Percentiles rank a stretch among this genome's conserved stretches.
phyloP scores from a whole-genome alignment of 1,140 invertebrate genomes.

The Cydia strobilella region DNA sequence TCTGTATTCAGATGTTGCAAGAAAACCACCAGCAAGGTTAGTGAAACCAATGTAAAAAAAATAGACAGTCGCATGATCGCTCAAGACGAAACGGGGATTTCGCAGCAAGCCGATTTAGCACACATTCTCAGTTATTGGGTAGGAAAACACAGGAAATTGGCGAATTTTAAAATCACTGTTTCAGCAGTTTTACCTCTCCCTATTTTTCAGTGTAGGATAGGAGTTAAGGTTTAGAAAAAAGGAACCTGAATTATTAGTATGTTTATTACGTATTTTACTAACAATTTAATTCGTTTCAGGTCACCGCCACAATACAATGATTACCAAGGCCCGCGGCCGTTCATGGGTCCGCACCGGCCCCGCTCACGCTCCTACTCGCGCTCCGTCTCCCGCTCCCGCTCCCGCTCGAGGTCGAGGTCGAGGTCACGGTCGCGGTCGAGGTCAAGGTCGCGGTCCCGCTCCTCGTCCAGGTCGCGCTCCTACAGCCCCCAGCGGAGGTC shows the following conservation, averaged over 20 bases:
- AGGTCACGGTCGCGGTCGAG: constrained; percentile 59
- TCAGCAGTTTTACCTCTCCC: too few species aligned
- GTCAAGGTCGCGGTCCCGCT: constrained; percentile 64
- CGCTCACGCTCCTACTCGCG: constrained; percentile 41
- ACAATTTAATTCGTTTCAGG: constrained; percentile 38
- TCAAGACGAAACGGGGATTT: too few species aligned
- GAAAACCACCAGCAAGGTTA: constrained; percentile 46
- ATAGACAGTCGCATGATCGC: too few species aligned
- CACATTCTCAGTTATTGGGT: too few species aligned
- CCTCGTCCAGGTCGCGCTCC: constrained; percentile 59
- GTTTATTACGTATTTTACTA: constrained; percentile 43
- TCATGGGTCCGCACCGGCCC: neutral
- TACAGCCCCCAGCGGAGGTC: constrained; percentile 43
- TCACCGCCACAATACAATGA: constrained; percentile 30
- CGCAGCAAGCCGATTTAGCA: too few species aligned
- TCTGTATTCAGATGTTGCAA: constrained; percentile 65
- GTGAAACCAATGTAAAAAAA: too few species aligned
- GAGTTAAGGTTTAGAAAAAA: too few species aligned
- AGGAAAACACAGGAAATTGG: too few species aligned
- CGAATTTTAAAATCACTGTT: too few species aligned
- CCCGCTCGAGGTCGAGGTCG: constrained; percentile 40
- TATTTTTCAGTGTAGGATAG: too few species aligned
- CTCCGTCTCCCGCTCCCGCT: constrained; percentile 38
- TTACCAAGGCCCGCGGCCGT: constrained; percentile 33
- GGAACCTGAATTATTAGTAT: too few species aligned